Conservation (phyloP, 2,888 invertebrate genomes). For the Amphipyra berbera region DNA sequence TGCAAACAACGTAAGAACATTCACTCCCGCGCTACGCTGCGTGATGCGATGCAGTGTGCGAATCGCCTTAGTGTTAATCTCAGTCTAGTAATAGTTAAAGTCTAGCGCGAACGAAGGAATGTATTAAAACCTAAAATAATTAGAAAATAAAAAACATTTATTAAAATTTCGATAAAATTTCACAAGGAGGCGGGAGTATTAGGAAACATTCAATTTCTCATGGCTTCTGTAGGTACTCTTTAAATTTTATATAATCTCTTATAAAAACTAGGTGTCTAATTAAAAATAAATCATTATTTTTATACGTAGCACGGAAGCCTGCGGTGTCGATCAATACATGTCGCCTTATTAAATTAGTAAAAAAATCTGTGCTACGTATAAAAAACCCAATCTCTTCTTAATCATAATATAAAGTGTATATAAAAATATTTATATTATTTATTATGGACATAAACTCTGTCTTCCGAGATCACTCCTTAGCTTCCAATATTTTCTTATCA, state of each 20-base stretch:
- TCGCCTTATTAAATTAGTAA: not conserved
- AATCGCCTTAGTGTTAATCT: not conserved
- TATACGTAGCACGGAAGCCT: constrained; percentile 11
- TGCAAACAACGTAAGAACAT: too few species aligned
- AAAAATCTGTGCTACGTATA: constrained; percentile 30
- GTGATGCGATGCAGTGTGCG: too few species aligned
- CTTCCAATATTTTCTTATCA: constrained; percentile 80
- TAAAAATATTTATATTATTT: constrained; percentile 61
- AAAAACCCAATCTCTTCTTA: constrained; percentile 30
- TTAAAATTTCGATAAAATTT: constrained; percentile 45
- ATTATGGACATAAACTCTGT: constrained; percentile 71
- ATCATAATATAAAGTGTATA: constrained; percentile 46
- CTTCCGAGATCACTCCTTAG: constrained; percentile 86
- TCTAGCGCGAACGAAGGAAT: not conserved
- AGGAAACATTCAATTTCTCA: constrained; percentile 36
- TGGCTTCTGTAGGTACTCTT: constrained; percentile 34
- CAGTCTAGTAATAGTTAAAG: not conserved
- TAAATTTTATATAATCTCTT: constrained; percentile 50
- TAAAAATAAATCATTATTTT: constrained; percentile 33
- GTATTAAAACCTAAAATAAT: constrained; percentile 12
- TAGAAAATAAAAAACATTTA: constrained; percentile 31
- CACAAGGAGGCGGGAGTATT: constrained; percentile 45
- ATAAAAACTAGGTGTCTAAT: constrained; percentile 27
- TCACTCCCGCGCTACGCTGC: too few species aligned
- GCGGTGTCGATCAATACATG: constrained; percentile 12